Conservation (phyloP, 1,140 invertebrate genomes). For the Drosophila nigrodunni region DNA sequence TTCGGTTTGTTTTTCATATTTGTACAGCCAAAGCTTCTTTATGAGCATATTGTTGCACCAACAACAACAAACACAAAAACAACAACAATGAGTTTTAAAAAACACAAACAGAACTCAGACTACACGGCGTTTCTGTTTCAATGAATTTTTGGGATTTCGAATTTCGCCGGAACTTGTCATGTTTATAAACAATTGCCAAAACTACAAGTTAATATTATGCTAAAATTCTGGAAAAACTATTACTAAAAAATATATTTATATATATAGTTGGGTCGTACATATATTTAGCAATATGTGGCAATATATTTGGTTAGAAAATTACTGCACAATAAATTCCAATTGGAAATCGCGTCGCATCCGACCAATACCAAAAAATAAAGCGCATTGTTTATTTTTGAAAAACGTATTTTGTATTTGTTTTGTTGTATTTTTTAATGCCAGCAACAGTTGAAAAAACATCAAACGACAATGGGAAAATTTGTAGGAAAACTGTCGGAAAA, state of each 20-base stretch:
- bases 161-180: constrained; percentile 73
- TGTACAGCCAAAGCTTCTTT: constrained; percentile 59
- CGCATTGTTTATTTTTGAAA: constrained; percentile 72
- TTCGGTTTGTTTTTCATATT: constrained; percentile 53
- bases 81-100: constrained; percentile 45
- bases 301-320: constrained; percentile 51
- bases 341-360: constrained; percentile 45
- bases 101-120: constrained; percentile 60
- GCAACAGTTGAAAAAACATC: constrained; percentile 64
- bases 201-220: constrained; percentile 48
- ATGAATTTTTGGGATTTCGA: constrained; percentile 32
- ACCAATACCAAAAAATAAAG: constrained; percentile 10
- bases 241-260: constrained; percentile 39
- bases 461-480: constrained; percentile 64
- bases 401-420: constrained; percentile 55
- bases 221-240: constrained; percentile 56
- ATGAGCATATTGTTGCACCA: constrained; percentile 80
- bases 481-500: constrained; percentile 18
- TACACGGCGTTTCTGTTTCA: constrained; percentile 66
- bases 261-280: constrained; percentile 21
- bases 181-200: constrained; percentile 69
- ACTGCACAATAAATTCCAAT: constrained; percentile 69
- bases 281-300: constrained; percentile 31
- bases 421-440: no score
- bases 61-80: constrained; percentile 39